Evolutionary conservation across 2,113 vertebrate species (phyloP).

Genomic region (Rhizomys pruinosus): DNA sequence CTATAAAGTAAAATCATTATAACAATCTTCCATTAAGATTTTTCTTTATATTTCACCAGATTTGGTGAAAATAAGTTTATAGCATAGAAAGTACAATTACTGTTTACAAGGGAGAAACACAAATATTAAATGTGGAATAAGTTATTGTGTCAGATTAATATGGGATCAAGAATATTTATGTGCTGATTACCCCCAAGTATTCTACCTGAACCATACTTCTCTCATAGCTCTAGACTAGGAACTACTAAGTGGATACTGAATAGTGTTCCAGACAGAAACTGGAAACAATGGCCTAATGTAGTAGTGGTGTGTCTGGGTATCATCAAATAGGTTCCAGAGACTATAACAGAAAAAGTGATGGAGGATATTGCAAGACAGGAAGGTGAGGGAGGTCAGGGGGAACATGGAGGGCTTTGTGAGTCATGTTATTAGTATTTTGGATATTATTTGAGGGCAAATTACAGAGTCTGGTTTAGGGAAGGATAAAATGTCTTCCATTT

Average conservation of each 20-base stretch:
- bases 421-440: no score
- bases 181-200: not conserved
- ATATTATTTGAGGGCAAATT: not conserved
- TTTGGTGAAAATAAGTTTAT: not conserved
- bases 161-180: not conserved
- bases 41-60: not conserved
- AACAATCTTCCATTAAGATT: not conserved
- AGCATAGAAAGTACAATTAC: not conserved
- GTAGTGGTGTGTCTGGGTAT: no score
- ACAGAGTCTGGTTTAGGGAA: not conserved
- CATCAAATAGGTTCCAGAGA: no score
- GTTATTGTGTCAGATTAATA: not conserved
- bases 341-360: no score
- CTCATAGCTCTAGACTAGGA: not conserved
- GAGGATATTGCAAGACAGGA: no score
- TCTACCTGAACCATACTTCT: not conserved
- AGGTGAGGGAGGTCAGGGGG: no score
- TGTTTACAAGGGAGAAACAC: not conserved
- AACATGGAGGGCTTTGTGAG: no score
- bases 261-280: no score
- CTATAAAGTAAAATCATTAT: not conserved
- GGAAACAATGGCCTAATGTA: no score
- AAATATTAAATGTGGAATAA: not conserved
- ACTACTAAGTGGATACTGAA: slow-evolving; percentile 3
- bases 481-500: not conserved